Conservation (phyloP, 1,140 invertebrate species). For the Micrasema minimum region DNA sequence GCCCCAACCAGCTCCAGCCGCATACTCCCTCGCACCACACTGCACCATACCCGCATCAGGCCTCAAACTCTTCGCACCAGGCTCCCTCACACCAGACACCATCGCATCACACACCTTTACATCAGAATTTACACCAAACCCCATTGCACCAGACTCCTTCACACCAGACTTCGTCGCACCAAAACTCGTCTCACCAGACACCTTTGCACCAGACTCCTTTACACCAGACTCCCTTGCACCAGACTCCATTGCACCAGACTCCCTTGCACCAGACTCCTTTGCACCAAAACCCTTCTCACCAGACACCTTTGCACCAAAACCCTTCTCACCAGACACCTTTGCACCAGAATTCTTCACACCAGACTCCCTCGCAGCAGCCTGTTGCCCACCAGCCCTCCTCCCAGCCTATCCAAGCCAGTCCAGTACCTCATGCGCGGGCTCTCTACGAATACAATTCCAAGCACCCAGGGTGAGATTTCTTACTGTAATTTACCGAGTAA, state of each 20-base stretch:
- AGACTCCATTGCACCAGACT: not conserved
- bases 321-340: slow-evolving; percentile 13
- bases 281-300: not conserved
- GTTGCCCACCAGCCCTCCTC: not conserved
- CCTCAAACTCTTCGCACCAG: not conserved
- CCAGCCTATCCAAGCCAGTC: slow-evolving; percentile 22
- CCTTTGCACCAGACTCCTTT: not conserved
- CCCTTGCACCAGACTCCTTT: slow-evolving; percentile 56
- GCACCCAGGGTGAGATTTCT: slow-evolving; percentile 76
- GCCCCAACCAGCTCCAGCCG: slow-evolving; percentile 3
- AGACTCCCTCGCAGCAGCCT: not conserved
- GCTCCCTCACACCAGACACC: slow-evolving; percentile 5
- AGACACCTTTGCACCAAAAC: not conserved
- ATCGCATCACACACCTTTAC: not conserved
- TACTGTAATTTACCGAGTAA: no score
- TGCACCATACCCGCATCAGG: not conserved
- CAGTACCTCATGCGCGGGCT: slow-evolving; percentile 82
- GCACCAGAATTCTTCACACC: slow-evolving; percentile 17
- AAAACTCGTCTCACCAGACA: not conserved
- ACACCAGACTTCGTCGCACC: not conserved
- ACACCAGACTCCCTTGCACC: not conserved
- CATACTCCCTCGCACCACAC: slow-evolving; percentile 3
- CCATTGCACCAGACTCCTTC: slow-evolving; percentile 48
- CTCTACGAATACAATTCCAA: slow-evolving; percentile 88
- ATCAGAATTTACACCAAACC: not conserved